phyloP scores from a whole-genome alignment of 2,113 vertebrate species.

The Mugil cephalus region DNA sequence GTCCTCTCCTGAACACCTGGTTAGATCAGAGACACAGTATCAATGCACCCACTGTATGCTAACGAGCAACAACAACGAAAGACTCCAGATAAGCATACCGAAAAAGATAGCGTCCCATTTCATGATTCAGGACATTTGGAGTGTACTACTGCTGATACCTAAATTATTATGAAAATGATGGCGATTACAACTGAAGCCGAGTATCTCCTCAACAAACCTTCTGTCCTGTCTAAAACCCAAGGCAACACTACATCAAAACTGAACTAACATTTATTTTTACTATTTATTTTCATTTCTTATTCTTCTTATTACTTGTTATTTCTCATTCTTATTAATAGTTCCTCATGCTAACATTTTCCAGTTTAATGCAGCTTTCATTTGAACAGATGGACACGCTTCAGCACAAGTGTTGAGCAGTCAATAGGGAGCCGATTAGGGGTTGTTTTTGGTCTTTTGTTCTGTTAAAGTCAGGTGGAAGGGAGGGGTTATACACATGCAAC shows the following conservation, averaged over 20 bases:
- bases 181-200: not conserved
- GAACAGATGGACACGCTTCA: no score
- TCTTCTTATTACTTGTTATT: no score
- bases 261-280: not conserved
- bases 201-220: not conserved
- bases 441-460: no score
- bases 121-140: not conserved
- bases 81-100: conserved; percentile 7
- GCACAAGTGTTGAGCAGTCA: no score
- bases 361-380: conserved; percentile 4
- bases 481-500: no score
- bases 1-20: no score
- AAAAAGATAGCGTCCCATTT: not conserved
- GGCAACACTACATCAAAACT: conserved; percentile 25
- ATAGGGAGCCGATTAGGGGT: no score
- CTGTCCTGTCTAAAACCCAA: conserved; percentile 35
- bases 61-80: not conserved
- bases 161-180: conserved; percentile 9
- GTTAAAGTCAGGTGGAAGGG: no score
- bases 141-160: not conserved
- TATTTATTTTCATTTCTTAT: no score
- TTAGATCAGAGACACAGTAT: not conserved
- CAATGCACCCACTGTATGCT: not conserved
- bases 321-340: conserved; percentile 13
- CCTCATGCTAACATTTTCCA: conserved; percentile 11